Conservation (phyloP, 2,113 vertebrate genomes). For the Seriola rivoliana region DNA sequence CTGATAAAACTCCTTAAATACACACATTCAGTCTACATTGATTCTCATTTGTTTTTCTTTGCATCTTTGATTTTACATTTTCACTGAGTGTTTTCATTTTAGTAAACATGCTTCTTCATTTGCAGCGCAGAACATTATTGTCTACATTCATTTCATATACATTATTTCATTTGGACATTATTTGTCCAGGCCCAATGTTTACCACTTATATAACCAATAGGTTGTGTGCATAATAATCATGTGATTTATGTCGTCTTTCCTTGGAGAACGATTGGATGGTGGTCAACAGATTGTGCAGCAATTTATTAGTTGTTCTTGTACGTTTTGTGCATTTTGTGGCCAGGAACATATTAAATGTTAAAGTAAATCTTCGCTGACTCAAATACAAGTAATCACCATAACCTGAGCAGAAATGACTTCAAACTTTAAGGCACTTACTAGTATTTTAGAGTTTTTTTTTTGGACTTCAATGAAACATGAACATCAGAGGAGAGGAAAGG, state of each 20-base stretch:
- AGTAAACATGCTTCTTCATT: neutral
- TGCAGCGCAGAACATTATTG: neutral
- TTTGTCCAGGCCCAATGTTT: constrained; percentile 23
- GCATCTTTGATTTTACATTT: neutral
- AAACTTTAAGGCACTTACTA: neutral
- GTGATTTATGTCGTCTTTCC: no score
- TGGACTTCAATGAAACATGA: neutral
- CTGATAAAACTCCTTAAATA: constrained; percentile 3
- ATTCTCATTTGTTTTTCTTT: constrained; percentile 21
- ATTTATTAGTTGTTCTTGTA: no score
- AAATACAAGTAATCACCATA: neutral
- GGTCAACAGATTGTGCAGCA: no score
- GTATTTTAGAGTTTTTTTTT: no score
- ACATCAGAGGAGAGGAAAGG: neutral
- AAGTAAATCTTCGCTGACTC: no score
- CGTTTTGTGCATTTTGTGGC: neutral
- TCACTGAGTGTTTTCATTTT: no score
- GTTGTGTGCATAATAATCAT: neutral
- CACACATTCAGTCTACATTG: neutral
- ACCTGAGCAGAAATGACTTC: neutral
- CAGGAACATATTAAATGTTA: no score
- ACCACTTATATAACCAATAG: constrained; percentile 34
- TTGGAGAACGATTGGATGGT: neutral
- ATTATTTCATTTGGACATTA: constrained; percentile 3
- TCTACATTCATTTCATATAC: neutral